Conservation (phyloP, 2,797 vertebrate species). For the Silurus lanzhouensis region DNA sequence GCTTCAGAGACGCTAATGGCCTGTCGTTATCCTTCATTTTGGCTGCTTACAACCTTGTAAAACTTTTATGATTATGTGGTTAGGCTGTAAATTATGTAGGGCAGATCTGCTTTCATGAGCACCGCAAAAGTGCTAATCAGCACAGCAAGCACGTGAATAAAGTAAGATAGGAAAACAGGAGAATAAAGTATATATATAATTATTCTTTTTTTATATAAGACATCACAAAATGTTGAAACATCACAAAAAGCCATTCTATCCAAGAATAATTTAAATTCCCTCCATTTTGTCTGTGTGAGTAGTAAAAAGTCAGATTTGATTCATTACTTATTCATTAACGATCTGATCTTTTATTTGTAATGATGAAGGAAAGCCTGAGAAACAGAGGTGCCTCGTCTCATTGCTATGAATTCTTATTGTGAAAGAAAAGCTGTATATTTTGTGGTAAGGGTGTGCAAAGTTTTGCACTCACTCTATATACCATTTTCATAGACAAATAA, state of each 20-base stretch:
- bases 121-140: neutral
- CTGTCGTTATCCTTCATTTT: conserved; percentile 43
- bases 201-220: too few relatives aligned
- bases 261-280: too few relatives aligned
- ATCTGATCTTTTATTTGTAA: neutral
- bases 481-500: neutral
- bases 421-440: neutral
- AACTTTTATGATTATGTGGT: conserved; percentile 45
- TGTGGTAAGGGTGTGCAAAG: neutral
- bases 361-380: neutral
- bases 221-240: neutral
- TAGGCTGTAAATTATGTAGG: conserved; percentile 39
- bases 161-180: neutral
- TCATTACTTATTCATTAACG: neutral
- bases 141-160: neutral
- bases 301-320: neutral
- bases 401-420: neutral
- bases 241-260: neutral
- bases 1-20: conserved; percentile 30
- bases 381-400: neutral
- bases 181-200: too few relatives aligned
- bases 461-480: neutral
- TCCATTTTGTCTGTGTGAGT: too few relatives aligned
- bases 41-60: conserved; percentile 46
- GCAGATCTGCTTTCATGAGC: conserved; percentile 10